Conservation (phyloP, 2,797 vertebrate species). For the Notamacropus eugenii region DNA sequence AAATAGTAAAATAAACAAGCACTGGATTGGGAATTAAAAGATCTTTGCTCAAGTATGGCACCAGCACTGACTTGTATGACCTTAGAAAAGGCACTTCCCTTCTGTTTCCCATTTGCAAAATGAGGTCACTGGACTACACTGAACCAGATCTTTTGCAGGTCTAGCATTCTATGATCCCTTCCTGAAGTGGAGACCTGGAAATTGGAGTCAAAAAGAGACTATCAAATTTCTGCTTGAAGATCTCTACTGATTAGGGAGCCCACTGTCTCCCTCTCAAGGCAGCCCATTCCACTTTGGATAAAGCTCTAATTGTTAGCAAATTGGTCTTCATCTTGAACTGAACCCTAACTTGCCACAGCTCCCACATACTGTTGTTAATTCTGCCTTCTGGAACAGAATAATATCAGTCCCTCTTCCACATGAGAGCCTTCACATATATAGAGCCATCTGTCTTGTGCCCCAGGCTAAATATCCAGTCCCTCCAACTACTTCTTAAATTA, state of each 20-base stretch:
- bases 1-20: not conserved
- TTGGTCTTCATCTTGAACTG: not conserved
- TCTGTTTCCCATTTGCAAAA: not conserved
- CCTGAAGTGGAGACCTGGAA: not conserved
- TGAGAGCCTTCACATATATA: not conserved
- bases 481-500: not conserved
- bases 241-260: not conserved
- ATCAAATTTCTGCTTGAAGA: not conserved
- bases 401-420: not conserved
- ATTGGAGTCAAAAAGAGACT: not conserved
- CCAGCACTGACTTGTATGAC: not conserved
- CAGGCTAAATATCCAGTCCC: not conserved
- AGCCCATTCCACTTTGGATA: not conserved
- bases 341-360: not conserved
- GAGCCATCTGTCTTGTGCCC: not conserved
- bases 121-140: not conserved
- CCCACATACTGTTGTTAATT: not conserved
- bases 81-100: not conserved
- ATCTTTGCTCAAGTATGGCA: not conserved
- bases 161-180: not conserved
- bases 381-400: not conserved
- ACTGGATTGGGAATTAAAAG: not conserved
- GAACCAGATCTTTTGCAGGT: not conserved
- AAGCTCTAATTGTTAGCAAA: not conserved
- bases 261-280: not conserved